These are phyloP conservation scores for Drosophila bocki DNA, from an alignment of 1,140 invertebrate species.

Conservation along the genomic window DNA sequence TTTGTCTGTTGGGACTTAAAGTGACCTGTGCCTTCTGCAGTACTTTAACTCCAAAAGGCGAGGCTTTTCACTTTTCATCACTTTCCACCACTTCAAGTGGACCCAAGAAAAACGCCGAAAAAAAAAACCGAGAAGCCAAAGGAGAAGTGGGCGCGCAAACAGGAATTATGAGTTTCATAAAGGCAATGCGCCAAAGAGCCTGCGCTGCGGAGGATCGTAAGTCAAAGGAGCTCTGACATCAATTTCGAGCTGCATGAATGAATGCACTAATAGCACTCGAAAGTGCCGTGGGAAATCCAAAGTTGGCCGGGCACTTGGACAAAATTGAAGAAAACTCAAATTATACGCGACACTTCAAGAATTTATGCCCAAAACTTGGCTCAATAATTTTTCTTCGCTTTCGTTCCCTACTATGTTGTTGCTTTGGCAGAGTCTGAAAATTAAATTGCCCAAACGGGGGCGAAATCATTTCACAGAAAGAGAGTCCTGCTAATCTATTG, in stretches of 20 bases:
- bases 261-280: constrained; percentile 61
- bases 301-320: constrained; percentile 42
- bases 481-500: constrained; percentile 39
- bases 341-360: constrained; percentile 62
- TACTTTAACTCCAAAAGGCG: not conserved
- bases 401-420: no score
- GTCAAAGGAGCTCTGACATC: constrained; percentile 58
- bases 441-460: constrained; percentile 36
- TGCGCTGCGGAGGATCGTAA: constrained; percentile 58
- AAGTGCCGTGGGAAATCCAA: constrained; percentile 30
- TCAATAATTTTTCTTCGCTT: constrained; percentile 32
- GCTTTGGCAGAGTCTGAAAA: constrained; percentile 20
- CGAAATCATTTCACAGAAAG: constrained; percentile 25
- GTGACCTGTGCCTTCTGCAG: not conserved
- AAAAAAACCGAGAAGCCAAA: not conserved
- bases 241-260: constrained; percentile 57
- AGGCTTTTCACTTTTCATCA: constrained; percentile 32
- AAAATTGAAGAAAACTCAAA: constrained; percentile 60
- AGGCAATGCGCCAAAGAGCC: constrained; percentile 67
- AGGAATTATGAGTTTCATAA: constrained; percentile 62
- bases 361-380: constrained; percentile 68
- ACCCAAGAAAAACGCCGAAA: constrained; percentile 25
- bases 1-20: not conserved
- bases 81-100: constrained; percentile 34
- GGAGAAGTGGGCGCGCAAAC: constrained; percentile 28